Percentiles rank a stretch among this genome's conserved stretches.
Conservation (phyloP, 2,797 vertebrate species). For the Anguilla anguilla region DNA sequence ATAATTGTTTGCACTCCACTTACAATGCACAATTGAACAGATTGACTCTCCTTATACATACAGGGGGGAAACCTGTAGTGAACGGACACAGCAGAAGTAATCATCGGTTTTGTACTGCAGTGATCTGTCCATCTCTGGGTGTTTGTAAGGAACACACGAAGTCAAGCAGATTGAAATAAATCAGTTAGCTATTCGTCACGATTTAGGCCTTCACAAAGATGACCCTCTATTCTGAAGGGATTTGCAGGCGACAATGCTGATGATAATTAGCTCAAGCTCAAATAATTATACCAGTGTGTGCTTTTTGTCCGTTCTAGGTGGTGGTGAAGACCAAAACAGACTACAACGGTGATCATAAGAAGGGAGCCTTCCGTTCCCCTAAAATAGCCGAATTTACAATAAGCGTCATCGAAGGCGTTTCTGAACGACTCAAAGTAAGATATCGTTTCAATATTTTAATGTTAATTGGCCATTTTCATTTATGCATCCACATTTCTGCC, state of each 20-base stretch:
- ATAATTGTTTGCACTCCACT: not conserved
- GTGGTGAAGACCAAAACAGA: constrained; percentile 95
- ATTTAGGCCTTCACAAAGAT: not conserved
- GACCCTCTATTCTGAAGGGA: not conserved
- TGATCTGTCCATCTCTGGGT: not conserved
- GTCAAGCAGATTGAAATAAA: not conserved
- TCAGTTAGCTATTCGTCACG: not conserved
- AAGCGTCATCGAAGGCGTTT: constrained; percentile 89
- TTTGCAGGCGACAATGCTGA: not conserved
- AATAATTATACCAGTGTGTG: not conserved
- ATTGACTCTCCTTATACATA: not conserved
- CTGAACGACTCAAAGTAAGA: constrained; percentile 93
- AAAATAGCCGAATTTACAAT: constrained; percentile 94
- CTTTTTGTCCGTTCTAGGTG: constrained; percentile 72
- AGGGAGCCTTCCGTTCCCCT: constrained; percentile 82
- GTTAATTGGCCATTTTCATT: not conserved
- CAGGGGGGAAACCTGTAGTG: not conserved
- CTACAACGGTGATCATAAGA: constrained; percentile 87
- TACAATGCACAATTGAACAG: not conserved
- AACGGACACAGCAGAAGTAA: not conserved
- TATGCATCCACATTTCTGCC: not conserved
- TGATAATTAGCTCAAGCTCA: not conserved
- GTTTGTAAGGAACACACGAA: not conserved
- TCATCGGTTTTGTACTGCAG: not conserved
- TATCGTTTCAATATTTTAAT: not conserved